phyloP scores from a whole-genome alignment of 2,888 invertebrate species.

The Platynereis dumerilii region DNA sequence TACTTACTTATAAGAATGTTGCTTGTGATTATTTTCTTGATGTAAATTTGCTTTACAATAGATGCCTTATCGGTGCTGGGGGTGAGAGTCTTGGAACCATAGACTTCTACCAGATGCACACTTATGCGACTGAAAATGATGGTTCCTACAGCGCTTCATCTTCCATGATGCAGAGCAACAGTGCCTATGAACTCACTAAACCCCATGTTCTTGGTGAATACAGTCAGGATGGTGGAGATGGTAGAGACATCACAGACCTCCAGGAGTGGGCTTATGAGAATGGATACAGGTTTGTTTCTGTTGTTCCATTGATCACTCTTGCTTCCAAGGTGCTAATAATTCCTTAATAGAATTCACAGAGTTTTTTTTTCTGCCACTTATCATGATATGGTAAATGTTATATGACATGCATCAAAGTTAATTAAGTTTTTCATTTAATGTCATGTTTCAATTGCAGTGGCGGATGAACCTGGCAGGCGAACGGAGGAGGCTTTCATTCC shows the following conservation, averaged over 20 bases:
- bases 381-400: too few relatives aligned
- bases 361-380: too few relatives aligned
- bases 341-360: too few relatives aligned
- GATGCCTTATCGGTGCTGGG: conserved; percentile 40
- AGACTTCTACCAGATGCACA: conserved; percentile 42
- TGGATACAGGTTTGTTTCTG: conserved; percentile 27
- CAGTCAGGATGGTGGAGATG: conserved; percentile 37
- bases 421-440: too few relatives aligned
- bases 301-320: too few relatives aligned
- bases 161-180: conserved; percentile 38
- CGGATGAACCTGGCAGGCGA: conserved; percentile 31
- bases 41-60: too few relatives aligned
- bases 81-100: conserved; percentile 36
- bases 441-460: conserved; percentile 11
- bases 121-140: conserved; percentile 34
- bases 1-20: not conserved
- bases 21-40: too few relatives aligned
- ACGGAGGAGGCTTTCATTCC: conserved; percentile 14
- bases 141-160: conserved; percentile 32
- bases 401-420: too few relatives aligned
- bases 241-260: conserved; percentile 20
- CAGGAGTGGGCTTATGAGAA: conserved; percentile 24
- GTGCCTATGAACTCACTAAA: conserved; percentile 35
- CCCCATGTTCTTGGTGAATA: conserved; percentile 44
- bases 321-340: too few relatives aligned